Percentiles rank a stretch among this genome's conserved stretches.
Conservation (phyloP, 2,797 vertebrate genomes). For the Cuculus canorus region DNA sequence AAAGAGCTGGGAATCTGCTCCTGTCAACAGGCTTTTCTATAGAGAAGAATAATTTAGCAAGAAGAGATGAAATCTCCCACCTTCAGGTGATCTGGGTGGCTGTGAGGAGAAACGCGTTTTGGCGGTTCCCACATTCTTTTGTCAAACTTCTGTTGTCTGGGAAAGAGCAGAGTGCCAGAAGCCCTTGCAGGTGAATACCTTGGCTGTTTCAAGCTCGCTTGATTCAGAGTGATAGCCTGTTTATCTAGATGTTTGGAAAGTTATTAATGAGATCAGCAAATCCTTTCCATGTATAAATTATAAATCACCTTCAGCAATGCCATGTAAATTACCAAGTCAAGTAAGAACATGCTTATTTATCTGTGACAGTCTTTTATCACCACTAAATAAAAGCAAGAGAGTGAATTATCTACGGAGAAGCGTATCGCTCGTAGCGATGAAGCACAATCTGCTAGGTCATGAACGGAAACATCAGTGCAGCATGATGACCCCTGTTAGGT, state of each 20-base stretch:
- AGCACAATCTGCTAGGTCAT: neutral
- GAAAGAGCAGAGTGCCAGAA: conserved; percentile 73
- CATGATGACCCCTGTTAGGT: neutral
- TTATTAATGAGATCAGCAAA: conserved; percentile 76
- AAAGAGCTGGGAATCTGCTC: neutral
- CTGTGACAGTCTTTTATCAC: conserved; percentile 53
- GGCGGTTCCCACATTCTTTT: conserved; percentile 66
- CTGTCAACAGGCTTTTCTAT: conserved; percentile 16
- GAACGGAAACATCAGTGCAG: neutral
- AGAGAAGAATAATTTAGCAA: conserved; percentile 34
- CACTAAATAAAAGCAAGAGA: conserved; percentile 50
- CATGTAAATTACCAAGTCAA: conserved; percentile 65
- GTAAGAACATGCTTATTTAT: conserved; percentile 57
- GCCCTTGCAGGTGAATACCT: conserved; percentile 78
- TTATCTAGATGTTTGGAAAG: conserved; percentile 73
- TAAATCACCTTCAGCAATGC: conserved; percentile 68
- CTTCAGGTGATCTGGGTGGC: conserved; percentile 34
- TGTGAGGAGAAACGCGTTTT: conserved; percentile 36
- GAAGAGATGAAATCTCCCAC: conserved; percentile 41
- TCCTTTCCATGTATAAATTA: conserved; percentile 70
- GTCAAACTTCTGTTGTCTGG: conserved; percentile 69
- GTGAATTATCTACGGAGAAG: conserved; percentile 36
- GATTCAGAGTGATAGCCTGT: conserved; percentile 66
- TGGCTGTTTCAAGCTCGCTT: conserved; percentile 69
- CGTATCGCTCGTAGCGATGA: neutral